phyloP scores from a whole-genome alignment of 2,797 vertebrate species.

The Microcaecilia unicolor region DNA sequence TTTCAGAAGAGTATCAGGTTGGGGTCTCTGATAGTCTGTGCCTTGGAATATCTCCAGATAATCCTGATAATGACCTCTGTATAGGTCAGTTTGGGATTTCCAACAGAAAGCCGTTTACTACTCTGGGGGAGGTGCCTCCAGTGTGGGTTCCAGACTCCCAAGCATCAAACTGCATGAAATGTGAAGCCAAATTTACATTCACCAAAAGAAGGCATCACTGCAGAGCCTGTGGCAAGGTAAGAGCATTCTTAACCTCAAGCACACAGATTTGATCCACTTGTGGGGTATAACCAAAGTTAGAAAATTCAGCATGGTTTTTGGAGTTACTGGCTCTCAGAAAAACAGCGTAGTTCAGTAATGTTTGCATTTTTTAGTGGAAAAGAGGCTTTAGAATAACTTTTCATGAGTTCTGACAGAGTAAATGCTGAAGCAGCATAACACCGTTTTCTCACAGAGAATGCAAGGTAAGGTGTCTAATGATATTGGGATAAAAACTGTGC shows the following conservation, averaged over 20 bases:
- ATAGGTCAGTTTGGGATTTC: conserved; percentile 76
- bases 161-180: conserved; percentile 95
- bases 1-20: conserved; percentile 54
- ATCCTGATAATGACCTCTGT: conserved; percentile 92
- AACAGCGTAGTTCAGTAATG: too few relatives aligned
- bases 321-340: too few relatives aligned
- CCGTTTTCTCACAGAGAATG: too few relatives aligned
- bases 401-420: too few relatives aligned
- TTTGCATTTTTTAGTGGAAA: too few relatives aligned
- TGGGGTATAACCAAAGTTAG: too few relatives aligned
- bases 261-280: too few relatives aligned
- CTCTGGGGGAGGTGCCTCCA: conserved; percentile 84
- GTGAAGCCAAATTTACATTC: conserved; percentile 91
- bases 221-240: conserved; percentile 94
- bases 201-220: conserved; percentile 95
- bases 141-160: conserved; percentile 93
- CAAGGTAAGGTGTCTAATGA: too few relatives aligned
- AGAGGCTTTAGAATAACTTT: too few relatives aligned
- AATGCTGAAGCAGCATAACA: too few relatives aligned
- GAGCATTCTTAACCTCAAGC: background rate
- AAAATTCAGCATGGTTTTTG: too few relatives aligned
- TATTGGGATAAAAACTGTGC: too few relatives aligned
- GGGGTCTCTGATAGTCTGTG: conserved; percentile 53
- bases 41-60: conserved; percentile 66
- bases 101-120: conserved; percentile 64